Evolutionary conservation across 2,113 vertebrate species (phyloP).

Genomic region (Triplophysa dalaica): DNA sequence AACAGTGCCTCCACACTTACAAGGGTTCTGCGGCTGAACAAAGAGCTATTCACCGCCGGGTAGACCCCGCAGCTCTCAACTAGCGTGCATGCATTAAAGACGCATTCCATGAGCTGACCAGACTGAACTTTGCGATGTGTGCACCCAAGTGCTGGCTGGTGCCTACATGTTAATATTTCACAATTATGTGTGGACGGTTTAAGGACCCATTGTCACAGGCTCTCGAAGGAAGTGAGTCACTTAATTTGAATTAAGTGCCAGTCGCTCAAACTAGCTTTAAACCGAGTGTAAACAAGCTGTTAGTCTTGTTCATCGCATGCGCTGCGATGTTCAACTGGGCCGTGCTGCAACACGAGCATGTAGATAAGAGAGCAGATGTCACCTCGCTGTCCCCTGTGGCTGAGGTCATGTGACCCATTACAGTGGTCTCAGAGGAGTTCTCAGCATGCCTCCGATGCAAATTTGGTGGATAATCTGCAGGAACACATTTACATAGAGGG

Average conservation of each 20-base stretch:
- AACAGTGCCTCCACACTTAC: constrained; percentile 40
- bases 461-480: constrained; percentile 44
- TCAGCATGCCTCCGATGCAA: constrained; percentile 44
- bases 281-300: background rate
- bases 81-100: constrained; percentile 20
- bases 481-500: constrained; percentile 34
- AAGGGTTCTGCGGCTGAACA: constrained; percentile 46
- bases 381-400: background rate
- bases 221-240: background rate
- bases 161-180: background rate
- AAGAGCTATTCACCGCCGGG: constrained; percentile 52
- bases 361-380: constrained; percentile 19
- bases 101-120: constrained; percentile 12
- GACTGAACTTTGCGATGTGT: background rate
- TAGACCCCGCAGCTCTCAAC: constrained; percentile 33
- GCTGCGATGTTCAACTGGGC: background rate
- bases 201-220: constrained; percentile 3
- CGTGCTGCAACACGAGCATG: constrained; percentile 15
- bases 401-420: constrained; percentile 26
- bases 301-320: background rate
- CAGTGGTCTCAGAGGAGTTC: constrained; percentile 19
- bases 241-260: background rate
- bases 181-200: background rate
- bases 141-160: background rate
- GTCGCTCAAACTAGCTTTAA: background rate